A percentile compares a stretch with the other conserved stretches of the same genome.
Evolutionary conservation across 2,113 vertebrate genomes (phyloP).

Genomic region (Loxodonta africana): DNA sequence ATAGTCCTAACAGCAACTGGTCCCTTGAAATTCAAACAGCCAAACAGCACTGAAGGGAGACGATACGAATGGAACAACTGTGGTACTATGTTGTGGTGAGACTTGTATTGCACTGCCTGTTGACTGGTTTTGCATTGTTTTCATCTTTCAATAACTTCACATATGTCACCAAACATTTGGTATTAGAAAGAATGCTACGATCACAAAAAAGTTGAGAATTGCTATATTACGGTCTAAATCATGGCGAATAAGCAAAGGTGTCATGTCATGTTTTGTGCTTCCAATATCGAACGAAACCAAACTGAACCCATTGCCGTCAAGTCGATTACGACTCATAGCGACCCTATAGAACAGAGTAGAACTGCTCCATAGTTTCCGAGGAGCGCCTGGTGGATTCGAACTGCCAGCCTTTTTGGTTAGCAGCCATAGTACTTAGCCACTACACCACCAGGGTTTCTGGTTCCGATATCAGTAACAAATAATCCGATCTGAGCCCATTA

Average conservation of each 20-base stretch:
- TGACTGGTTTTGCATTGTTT: neutral
- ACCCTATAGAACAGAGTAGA: too few relatives aligned
- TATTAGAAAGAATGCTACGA: neutral
- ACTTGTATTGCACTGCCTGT: neutral
- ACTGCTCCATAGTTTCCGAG: too few relatives aligned
- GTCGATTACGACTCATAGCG: too few relatives aligned
- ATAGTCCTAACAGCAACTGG: neutral
- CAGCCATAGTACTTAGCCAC: too few relatives aligned
- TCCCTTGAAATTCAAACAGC: neutral
- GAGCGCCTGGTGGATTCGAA: too few relatives aligned
- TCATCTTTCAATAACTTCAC: neutral
- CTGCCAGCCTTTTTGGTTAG: too few relatives aligned
- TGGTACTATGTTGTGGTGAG: neutral
- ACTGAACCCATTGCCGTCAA: too few relatives aligned
- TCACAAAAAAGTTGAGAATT: neutral
- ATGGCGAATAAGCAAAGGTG: neutral
- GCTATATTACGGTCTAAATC: neutral
- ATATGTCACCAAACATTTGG: neutral
- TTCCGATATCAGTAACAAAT: neutral
- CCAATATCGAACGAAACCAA: neutral
- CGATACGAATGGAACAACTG: accelerated
- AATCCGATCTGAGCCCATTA: neutral
- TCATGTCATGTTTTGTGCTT: neutral
- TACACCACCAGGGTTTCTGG: too few relatives aligned
- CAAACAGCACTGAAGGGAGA: accelerated